A percentile compares a stretch with the other conserved stretches of the same genome.
Evolutionary conservation across 2,113 vertebrate genomes (phyloP).

Genomic region (Brachionichthys hirsutus): DNA sequence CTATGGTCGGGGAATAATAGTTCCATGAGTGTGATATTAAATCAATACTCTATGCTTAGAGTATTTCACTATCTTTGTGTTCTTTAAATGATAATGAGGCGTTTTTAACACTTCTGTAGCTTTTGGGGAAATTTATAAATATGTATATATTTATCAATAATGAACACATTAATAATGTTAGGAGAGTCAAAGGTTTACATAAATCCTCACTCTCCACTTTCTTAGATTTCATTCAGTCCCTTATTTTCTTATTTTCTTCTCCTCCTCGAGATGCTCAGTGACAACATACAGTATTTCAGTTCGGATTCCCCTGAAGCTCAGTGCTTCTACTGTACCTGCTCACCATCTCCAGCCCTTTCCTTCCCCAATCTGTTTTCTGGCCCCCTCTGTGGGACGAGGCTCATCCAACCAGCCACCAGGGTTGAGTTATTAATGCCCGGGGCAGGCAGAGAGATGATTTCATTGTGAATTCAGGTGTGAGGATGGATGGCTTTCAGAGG

Average conservation of each 20-base stretch:
- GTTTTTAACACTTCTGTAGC: not conserved
- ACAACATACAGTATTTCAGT: constrained; percentile 25
- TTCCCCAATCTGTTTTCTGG: constrained; percentile 52
- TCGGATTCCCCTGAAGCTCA: constrained; percentile 20
- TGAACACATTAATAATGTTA: constrained; percentile 2
- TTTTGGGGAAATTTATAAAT: not conserved
- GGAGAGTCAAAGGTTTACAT: not conserved
- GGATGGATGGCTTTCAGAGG: constrained; percentile 73
- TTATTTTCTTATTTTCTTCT: constrained; percentile 20
- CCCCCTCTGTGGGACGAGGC: constrained; percentile 39
- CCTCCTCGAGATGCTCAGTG: constrained; percentile 16
- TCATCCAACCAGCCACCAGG: constrained; percentile 59
- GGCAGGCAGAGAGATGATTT: constrained; percentile 72
- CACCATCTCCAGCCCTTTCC: constrained; percentile 37
- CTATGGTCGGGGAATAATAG: too few species aligned
- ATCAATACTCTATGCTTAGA: too few species aligned
- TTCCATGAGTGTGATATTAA: too few species aligned
- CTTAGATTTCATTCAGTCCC: constrained; percentile 18
- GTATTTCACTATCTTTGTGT: too few species aligned
- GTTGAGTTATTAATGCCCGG: constrained; percentile 74
- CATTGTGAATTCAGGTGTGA: constrained; percentile 76
- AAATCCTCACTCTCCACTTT: not conserved
- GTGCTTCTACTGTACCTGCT: constrained; percentile 26
- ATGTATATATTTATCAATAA: not conserved
- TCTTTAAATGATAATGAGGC: too few species aligned